Conservation (phyloP, 2,113 vertebrate species). For the Spermophilus dauricus region DNA sequence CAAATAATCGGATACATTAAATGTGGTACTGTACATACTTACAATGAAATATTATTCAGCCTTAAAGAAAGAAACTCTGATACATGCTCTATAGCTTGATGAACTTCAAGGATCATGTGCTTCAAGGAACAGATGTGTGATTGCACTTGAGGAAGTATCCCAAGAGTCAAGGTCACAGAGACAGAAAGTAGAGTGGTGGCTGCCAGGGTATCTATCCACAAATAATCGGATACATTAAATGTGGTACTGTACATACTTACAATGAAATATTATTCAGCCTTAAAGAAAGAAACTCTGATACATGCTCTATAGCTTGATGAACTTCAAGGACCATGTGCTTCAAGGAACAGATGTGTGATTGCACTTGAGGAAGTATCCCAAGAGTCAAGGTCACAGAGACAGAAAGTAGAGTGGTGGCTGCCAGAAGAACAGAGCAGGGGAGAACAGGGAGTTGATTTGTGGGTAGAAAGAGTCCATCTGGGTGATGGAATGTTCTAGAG, state of each 20-base stretch:
- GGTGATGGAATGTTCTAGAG: neutral
- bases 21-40: neutral
- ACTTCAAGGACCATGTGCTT: neutral
- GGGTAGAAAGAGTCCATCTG: neutral
- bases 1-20: neutral
- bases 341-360: neutral
- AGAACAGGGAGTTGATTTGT: no score
- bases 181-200: neutral
- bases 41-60: neutral
- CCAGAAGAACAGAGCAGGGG: accelerated
- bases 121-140: neutral
- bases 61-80: neutral
- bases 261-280: neutral
- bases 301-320: no score
- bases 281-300: neutral
- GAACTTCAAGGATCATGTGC: neutral
- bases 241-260: no score
- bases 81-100: no score
- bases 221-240: neutral
- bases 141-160: neutral
- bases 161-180: neutral
- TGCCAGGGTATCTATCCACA: neutral
- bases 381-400: neutral
- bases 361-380: neutral
- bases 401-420: neutral